Evolutionary conservation across 2,888 invertebrate species (phyloP), one percentile per base, ranked within the genome.

Genomic region (Cerastis rubricosa): DNA sequence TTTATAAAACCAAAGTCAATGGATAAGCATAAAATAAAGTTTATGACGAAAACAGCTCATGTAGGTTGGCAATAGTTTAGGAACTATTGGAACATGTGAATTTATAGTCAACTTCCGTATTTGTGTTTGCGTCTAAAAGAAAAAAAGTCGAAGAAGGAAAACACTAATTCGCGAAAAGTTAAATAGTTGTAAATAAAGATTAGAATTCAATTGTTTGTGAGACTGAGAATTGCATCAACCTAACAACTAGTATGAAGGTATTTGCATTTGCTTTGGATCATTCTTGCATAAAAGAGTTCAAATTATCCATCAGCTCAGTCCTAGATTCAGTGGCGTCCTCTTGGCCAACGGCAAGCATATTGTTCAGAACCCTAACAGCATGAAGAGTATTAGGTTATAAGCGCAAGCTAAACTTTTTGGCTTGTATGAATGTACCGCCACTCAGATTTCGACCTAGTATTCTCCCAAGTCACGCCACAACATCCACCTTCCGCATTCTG

Each of bases 1-100:
- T 17, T 65, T 59, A 51, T 51, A 59, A 61, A 54, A 54, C 47
- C 65, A 54, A 66, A 61, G 40, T 59, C 59, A 54, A 14, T 40
- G 14, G 29, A 61, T 78, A 29, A 78, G 19, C 63, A 72, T 72
- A 65, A 73, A 69, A 65, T 65, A 43, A 35, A 14, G 4, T 40
- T 51, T 49, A 51, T 14, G 2, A 35, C 25, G 25, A 70, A 70
- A 78, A 77, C 2, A 59, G 14, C 54, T 45, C n/a, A 14, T 54
- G 35, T 66, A 67, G 63, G 47, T 51, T 71, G 54, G 40, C 78
- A 12, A 78, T n/a, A 9, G 8, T 63, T 74, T 65, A 17, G 29
- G 6, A n/a, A 51, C 17, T 47, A 51, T 35, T n/a, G 8, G 35
- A 17, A 47, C 17, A 35, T n/a, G 51, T 43, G 22, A 59, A 59